Evolutionary conservation across 64 coral and sea anemone species (phyloP).

Genomic region (Montipora sp.): DNA sequence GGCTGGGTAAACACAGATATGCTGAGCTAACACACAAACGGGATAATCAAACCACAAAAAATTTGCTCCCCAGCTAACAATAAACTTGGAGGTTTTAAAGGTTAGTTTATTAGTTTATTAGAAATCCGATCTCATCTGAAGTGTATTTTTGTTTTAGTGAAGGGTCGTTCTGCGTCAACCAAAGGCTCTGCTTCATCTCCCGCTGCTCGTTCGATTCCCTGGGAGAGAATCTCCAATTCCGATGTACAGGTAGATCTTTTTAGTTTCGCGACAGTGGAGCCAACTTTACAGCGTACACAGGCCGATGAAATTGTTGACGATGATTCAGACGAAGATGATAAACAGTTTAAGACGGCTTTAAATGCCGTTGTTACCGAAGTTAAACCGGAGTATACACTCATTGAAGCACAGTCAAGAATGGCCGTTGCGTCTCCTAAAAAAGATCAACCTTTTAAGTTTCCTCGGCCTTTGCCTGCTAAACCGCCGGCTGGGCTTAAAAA

Average conservation of each 20-base stretch:
- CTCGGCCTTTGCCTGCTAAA: slow-evolving; percentile 63
- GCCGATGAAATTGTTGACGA: slow-evolving; percentile 56
- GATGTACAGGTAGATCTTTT: slow-evolving; percentile 87
- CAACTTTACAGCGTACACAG: slow-evolving; percentile 1
- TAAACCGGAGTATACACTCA: slow-evolving; percentile 51
- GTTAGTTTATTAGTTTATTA: background rate
- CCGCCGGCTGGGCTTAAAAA: slow-evolving; percentile 67
- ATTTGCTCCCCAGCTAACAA: too few species aligned
- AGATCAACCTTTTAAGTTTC: slow-evolving; percentile 82
- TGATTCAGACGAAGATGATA: slow-evolving; percentile 72
- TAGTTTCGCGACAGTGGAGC: slow-evolving; percentile 64
- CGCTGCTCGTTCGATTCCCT: slow-evolving; percentile 65
- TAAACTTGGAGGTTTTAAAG: background rate
- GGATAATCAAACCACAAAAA: too few species aligned
- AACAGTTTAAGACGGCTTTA: slow-evolving; percentile 83
- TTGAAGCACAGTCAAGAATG: slow-evolving; percentile 37
- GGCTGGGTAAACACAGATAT: too few species aligned
- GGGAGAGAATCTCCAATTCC: slow-evolving; percentile 77
- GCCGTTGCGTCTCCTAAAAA: slow-evolving; percentile 54
- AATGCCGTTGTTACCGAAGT: slow-evolving; percentile 75
- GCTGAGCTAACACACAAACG: too few species aligned
- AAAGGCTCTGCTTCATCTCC: slow-evolving; percentile 48
- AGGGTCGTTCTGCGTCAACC: slow-evolving; percentile 50
- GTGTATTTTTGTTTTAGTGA: slow-evolving; percentile 45
- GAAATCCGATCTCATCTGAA: background rate